These are phyloP conservation scores for Drosophila niveifrons DNA, from an alignment of 2,888 invertebrate species.

Conservation along the genomic window DNA sequence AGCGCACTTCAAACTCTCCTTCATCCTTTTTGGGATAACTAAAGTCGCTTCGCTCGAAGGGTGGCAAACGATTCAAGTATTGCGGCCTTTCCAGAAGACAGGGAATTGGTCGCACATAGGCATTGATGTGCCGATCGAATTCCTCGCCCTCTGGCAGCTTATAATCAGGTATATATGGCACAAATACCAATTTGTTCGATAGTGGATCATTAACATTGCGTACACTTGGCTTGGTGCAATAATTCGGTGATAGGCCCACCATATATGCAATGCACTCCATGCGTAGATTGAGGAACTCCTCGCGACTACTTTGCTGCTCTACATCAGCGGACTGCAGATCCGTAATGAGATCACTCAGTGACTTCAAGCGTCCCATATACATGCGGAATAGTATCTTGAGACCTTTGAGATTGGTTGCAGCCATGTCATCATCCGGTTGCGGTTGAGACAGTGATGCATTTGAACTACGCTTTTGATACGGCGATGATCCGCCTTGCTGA, in stretches of 20 bases:
- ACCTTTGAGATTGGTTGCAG: conserved; percentile 85
- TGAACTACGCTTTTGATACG: conserved; percentile 76
- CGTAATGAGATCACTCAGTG: conserved; percentile 80
- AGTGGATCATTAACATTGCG: conserved; percentile 46
- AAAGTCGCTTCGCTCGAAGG: conserved; percentile 81
- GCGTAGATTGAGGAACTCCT: conserved; percentile 80
- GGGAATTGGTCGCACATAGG: conserved; percentile 82
- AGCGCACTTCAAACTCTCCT: conserved; percentile 81
- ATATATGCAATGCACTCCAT: conserved; percentile 83
- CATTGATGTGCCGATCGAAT: conserved; percentile 70
- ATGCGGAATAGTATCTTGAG: conserved; percentile 88
- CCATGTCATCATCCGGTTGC: conserved; percentile 62
- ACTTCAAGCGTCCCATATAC: conserved; percentile 86
- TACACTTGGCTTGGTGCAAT: conserved; percentile 63
- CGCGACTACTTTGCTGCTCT: conserved; percentile 75
- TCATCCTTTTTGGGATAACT: conserved; percentile 82
- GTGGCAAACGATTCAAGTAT: conserved; percentile 83
- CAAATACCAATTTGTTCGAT: conserved; percentile 63
- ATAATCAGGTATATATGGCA: conserved; percentile 84
- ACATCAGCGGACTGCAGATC: conserved; percentile 80
- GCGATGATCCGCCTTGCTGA: conserved; percentile 62
- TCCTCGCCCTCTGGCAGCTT: conserved; percentile 73
- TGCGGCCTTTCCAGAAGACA: conserved; percentile 83
- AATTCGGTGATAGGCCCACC: conserved; percentile 69
- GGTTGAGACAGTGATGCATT: conserved; percentile 72